Evolutionary conservation across 2,113 vertebrate genomes (phyloP).

Genomic region (Dicrurus megarhynchus): DNA sequence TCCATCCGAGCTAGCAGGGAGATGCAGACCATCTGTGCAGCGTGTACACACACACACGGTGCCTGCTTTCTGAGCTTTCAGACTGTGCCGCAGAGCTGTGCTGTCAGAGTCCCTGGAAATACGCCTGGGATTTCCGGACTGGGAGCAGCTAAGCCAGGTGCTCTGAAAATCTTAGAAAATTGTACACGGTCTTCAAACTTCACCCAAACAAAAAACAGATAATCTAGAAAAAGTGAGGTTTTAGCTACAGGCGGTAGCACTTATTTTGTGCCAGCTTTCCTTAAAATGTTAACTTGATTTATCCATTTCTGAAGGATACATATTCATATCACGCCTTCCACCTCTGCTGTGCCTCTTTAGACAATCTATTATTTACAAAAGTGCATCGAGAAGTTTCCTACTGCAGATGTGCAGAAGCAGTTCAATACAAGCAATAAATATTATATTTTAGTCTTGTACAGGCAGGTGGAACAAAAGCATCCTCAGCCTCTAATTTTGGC

Average conservation of each 20-base stretch:
- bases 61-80: neutral
- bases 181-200: neutral
- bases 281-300: neutral
- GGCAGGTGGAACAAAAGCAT: constrained; percentile 7
- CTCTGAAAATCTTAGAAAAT: neutral
- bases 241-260: neutral
- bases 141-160: neutral
- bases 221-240: neutral
- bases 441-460: neutral
- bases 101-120: neutral
- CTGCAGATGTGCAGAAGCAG: neutral
- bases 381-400: neutral
- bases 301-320: neutral
- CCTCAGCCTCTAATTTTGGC: constrained; percentile 12
- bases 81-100: neutral
- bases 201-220: neutral
- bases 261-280: neutral
- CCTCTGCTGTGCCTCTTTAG: neutral
- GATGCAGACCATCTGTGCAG: neutral
- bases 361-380: neutral
- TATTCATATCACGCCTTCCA: neutral
- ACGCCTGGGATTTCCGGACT: neutral
- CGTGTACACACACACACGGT: neutral
- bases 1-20: neutral
- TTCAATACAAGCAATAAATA: neutral